Base-by-base conservation (phyloP, 2,797 vertebrate species). In the Austrolebias charrua region DNA sequence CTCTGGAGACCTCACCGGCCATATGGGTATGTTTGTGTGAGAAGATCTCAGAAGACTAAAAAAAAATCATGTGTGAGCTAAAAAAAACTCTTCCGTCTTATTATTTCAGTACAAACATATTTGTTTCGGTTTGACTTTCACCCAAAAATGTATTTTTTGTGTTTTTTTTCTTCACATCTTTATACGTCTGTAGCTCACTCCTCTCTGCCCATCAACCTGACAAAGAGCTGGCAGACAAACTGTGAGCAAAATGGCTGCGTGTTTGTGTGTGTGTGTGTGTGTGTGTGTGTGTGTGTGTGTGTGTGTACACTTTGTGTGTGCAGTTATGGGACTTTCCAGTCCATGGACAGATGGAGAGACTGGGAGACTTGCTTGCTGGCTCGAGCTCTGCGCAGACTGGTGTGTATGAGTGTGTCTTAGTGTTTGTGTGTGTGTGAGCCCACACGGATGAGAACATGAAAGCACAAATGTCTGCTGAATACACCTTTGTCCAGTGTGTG, bases 311-410 rank as follows among this genome's bases (percentile, higher is more conserved):
- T 70, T 51, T 76, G 58, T 68, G 78, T 76, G 80, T 83, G 79
- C 68, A 63, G 86, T 83, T 90, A 78, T 73, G 88, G 89, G 88
- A 89, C 87, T 90, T 85, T 90, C 89, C 87, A 90, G 84, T 90
- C 86, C 81, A 84, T 87, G 91, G 89, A 92, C 92, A 92, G 92
- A 92, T 93, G 91, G 92, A 91, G 87, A 85, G 92, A 91, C 91
- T 90, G 87, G 86, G 86, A 93, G 89, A 91, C 90, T 89, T 91
- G 89, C 88, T 86, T 91, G 88, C 89, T 92, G 89, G 92, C 91
- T 90, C 88, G 82, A 87, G 81, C 75, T 87, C 60, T 60, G 60
- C 82, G 66, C 89, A 92, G 81, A 84, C 88, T 91, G 89, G 85
- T 85, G 85, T 85, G 87, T 67, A 75, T 82, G 79, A 65, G 72